Conservation (phyloP, 2,888 invertebrate species). For the Chrysopilus asiliformis region DNA sequence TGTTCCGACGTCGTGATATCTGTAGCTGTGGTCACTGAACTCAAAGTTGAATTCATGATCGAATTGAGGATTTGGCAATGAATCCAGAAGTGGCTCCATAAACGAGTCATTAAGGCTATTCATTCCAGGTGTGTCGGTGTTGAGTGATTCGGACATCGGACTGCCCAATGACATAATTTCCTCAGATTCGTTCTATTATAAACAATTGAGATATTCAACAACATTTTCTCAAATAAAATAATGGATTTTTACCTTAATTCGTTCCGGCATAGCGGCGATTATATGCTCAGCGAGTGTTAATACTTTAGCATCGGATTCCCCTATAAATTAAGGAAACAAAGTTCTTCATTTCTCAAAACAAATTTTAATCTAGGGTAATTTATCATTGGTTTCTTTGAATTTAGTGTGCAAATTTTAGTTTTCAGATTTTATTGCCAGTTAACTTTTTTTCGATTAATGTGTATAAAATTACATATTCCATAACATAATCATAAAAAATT, state of each 20-base stretch:
- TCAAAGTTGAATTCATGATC: conserved; percentile 66
- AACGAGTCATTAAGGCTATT: conserved; percentile 46
- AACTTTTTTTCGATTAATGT: no score
- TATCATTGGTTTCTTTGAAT: no score
- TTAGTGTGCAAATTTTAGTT: no score
- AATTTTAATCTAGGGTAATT: no score
- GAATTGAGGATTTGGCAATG: conserved; percentile 47
- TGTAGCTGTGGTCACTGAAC: conserved; percentile 70
- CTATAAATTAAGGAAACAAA: conserved; percentile 36
- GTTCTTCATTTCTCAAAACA: conserved; percentile 12
- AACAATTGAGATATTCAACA: conserved; percentile 9
- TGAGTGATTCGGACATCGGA: conserved; percentile 39
- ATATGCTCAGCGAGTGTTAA: conserved; percentile 93
- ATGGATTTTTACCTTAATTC: conserved; percentile 64
- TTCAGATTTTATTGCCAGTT: no score
- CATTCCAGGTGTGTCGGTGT: conserved; percentile 34
- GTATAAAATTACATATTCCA: no score
- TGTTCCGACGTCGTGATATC: conserved; percentile 63
- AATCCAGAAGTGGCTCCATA: conserved; percentile 62
- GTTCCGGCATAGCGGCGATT: conserved; percentile 94
- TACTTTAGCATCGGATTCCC: conserved; percentile 85
- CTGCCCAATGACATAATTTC: conserved; percentile 49
- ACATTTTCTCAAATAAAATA: not conserved
- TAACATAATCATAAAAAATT: no score
- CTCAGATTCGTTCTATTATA: conserved; percentile 66